Base-by-base conservation (phyloP, 2,797 vertebrate genomes). In the Mormyrus proboscirostris region DNA sequence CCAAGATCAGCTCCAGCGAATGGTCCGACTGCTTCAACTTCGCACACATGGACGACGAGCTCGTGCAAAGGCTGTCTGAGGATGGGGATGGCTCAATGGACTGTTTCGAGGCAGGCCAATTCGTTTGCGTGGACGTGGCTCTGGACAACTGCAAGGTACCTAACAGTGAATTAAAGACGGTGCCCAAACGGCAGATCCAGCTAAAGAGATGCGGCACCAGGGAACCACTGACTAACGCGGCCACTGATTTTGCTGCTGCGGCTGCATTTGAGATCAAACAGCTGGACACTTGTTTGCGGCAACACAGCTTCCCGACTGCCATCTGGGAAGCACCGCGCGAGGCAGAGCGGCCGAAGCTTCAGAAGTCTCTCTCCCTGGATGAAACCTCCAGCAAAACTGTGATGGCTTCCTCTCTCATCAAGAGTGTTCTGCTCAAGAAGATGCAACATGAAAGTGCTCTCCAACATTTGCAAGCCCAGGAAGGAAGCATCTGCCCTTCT, bases 121-220 rank as follows among this genome's bases (percentile, higher is more conserved):
- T 93, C n/a, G 96, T 97, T 90, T 97, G 97, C 8, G 93, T 97
- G 25, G 97, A 97, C 0, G 94, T 97, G 89, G 95, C 94, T 0
- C 85, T 97, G 90, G 97, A 97, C 91, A 95, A 93, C 2, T 89
- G 91, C 0, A 93, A 90, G 89, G 76, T 92, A 91, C 93, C 91
- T 92, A 94, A 91, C 85, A 93, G 89, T 90, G 94, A 94, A 91
- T 91, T 93, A 89, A 96, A 96, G 91, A 98, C 96, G 0, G 97
- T 98, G 59, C 97, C 97, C 9, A 98, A 98, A 91, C 95, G 97
- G 22, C 96, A 97, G 93, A 98, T 98, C 89, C 96, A 97, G 87
- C 94, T 98, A 76, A 97, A 96, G 82, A 96, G 95, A 87, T 95
- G 95, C 25, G 95, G 96, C 88, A 93, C 91, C 76, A 93, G 94